Percentiles rank a stretch among this genome's conserved stretches.
These are phyloP conservation scores for Spilosoma lubricipeda DNA, from an alignment of 2,888 invertebrate species.

Conservation along the genomic window DNA sequence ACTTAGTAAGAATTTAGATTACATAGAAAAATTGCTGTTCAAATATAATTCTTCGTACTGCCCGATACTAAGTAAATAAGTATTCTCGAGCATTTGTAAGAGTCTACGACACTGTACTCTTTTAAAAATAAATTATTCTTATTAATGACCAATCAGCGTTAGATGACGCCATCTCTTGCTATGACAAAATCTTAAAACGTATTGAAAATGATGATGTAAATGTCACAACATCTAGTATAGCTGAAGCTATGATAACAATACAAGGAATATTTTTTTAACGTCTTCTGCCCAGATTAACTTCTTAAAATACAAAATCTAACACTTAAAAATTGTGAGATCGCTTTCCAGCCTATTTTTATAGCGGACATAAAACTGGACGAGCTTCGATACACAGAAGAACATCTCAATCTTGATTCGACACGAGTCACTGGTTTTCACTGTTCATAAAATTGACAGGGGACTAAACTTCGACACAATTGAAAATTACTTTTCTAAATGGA, in stretches of 20 bases:
- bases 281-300: slow-evolving; percentile 26
- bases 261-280: neutral
- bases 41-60: too few relatives aligned
- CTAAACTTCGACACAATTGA: slow-evolving; percentile 25
- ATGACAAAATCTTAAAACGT: slow-evolving; percentile 11
- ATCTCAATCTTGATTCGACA: slow-evolving; percentile 54
- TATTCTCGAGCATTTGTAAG: slow-evolving; percentile 38
- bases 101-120: slow-evolving; percentile 33
- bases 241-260: neutral
- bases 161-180: slow-evolving; percentile 21
- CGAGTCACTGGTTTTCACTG: slow-evolving; percentile 51
- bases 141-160: slow-evolving; percentile 34
- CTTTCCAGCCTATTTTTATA: slow-evolving; percentile 49
- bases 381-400: slow-evolving; percentile 32
- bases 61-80: slow-evolving; percentile 26
- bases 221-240: too few relatives aligned
- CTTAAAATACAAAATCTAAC: slow-evolving; percentile 28
- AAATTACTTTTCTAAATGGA: slow-evolving; percentile 22
- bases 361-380: slow-evolving; percentile 49
- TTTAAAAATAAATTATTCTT: slow-evolving; percentile 35
- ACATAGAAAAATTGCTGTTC: too few relatives aligned
- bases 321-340: slow-evolving; percentile 37
- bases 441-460: slow-evolving; percentile 45
- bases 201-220: neutral
- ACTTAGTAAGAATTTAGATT: too few relatives aligned